These are phyloP conservation scores for Balanococcus diminutus DNA, from an alignment of 2,888 invertebrate species.

Conservation along the genomic window DNA sequence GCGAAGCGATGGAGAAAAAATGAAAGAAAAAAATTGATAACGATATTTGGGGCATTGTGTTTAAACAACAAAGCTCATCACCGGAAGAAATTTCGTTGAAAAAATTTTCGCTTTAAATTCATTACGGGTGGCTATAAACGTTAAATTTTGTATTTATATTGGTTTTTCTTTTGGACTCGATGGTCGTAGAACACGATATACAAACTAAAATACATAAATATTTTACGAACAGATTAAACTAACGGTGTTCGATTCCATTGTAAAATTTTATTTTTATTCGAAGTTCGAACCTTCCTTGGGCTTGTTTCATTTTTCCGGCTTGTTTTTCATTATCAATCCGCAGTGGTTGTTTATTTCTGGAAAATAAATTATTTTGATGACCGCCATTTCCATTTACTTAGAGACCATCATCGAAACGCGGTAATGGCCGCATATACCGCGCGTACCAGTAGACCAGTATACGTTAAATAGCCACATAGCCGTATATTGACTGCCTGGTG, in stretches of 20 bases:
- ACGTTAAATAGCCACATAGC: background rate
- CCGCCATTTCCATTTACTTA: conserved; percentile 34
- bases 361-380: conserved; percentile 42
- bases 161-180: background rate
- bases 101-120: conserved; percentile 29
- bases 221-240: conserved; percentile 42
- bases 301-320: background rate
- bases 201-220: conserved; percentile 35
- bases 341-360: conserved; percentile 8
- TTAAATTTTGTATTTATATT: conserved; percentile 42
- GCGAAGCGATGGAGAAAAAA: background rate
- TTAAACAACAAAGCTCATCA: conserved; percentile 23
- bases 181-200: background rate
- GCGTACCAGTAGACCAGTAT: background rate
- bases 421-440: background rate
- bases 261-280: background rate
- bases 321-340: conserved; percentile 39
- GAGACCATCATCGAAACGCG: conserved; percentile 16
- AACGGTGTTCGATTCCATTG: conserved; percentile 38
- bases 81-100: background rate
- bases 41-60: background rate
- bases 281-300: background rate
- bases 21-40: background rate
- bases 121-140: conserved; percentile 28
- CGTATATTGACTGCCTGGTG: background rate